Base-by-base conservation (phyloP, 1,140 invertebrate genomes). In the Trypoxylus dichotomus region DNA sequence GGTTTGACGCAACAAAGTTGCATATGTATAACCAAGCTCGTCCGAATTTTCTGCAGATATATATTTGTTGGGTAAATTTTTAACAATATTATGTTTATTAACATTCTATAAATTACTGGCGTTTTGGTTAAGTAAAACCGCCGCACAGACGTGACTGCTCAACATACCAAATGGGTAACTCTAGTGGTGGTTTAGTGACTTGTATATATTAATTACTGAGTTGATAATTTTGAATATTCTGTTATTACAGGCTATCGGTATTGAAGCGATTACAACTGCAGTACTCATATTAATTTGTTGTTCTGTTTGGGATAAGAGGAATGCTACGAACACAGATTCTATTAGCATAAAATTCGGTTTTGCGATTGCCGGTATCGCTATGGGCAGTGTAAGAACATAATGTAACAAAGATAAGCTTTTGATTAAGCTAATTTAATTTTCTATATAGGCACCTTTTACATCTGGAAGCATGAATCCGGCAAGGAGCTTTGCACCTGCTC, bases 381-480 rank as follows among this genome's bases (percentile, higher is more conserved):
- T 92, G 54, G 88, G 89, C 13, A 89, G 89, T n/a, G 87, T 87
- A 83, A 85, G 83, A 11, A 24, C 32, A 19, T n/a, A 29, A 32
- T 73, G 27, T 10, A 11, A 37, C 11, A 73, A 3, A 27, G 7
- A 27, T 21, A 25, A 25, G 42, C 1, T 3, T 75, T 41, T 7
- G 11, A 6, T 77, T 24, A 54, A 29, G 6, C 24, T 63, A 21
- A 74, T n/a, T 25, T 13, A 15, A 41, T 75, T 78, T 84, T n/a
- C n/a, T n/a, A n/a, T 83, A 81, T 78, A 93, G 92, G 90, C 90
- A n/a, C 91, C 91, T n/a, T 92, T 90, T 79, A 94, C 94, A 2
- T 93, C 93, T 0, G 92, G 92, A 71, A 92, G 93, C 81, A 91
- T 96, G 92, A 96, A 96, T 82, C 94, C 95, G 0, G 94, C 93